A percentile compares a stretch with the other conserved stretches of the same genome.
phyloP scores from a whole-genome alignment of 2,888 invertebrate genomes.

The Eutolmus rufibarbis region DNA sequence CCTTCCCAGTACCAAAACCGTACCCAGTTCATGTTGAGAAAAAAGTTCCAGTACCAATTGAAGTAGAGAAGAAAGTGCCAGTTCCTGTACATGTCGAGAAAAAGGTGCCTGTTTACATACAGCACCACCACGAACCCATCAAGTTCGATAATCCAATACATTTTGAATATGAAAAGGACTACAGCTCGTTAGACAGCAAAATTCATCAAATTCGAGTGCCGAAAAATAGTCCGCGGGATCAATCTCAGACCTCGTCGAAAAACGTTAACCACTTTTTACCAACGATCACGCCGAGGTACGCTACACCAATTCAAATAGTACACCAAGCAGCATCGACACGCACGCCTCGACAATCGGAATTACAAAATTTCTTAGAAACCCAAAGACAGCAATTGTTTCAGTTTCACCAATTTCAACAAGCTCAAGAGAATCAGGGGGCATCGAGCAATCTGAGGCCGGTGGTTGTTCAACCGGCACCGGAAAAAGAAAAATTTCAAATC shows the following conservation, averaged over 20 bases:
- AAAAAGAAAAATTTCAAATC: conserved; percentile 21
- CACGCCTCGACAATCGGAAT: neutral
- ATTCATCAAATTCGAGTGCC: conserved; percentile 43
- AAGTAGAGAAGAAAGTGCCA: conserved; percentile 54
- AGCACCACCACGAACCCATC: conserved; percentile 59
- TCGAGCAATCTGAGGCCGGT: conserved; percentile 32
- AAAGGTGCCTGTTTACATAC: conserved; percentile 58
- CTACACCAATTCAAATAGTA: neutral
- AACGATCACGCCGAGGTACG: neutral
- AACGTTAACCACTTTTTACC: neutral
- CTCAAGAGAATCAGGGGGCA: neutral
- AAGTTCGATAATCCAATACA: conserved; percentile 61
- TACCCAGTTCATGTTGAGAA: conserved; percentile 55
- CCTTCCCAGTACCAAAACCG: conserved; percentile 52
- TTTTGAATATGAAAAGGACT: conserved; percentile 46
- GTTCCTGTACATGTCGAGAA: conserved; percentile 60
- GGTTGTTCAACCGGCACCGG: neutral
- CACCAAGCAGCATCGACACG: neutral
- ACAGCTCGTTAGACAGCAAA: conserved; percentile 48
- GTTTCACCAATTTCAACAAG: neutral
- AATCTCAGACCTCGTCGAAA: neutral
- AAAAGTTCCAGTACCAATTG: conserved; percentile 53
- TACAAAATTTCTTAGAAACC: neutral
- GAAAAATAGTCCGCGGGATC: neutral
- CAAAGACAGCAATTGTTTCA: neutral